Conservation (phyloP, 2,113 vertebrate genomes). For the Hyla sarda region DNA sequence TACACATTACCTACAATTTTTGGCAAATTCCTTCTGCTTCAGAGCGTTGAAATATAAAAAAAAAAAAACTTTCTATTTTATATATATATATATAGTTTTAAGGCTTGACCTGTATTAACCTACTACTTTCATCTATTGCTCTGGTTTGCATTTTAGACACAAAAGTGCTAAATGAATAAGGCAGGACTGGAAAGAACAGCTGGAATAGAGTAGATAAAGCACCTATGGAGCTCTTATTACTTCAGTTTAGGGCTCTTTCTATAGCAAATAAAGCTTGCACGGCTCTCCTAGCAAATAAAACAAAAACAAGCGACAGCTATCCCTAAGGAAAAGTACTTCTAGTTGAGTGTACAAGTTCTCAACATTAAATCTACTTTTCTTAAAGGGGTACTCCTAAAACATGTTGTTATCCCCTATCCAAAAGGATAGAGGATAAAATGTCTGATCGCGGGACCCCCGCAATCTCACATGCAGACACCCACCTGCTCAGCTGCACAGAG, state of each 20-base stretch:
- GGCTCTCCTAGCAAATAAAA: neutral
- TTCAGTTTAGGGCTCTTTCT: neutral
- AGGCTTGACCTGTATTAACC: neutral
- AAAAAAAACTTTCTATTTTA: neutral
- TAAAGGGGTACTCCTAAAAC: too few species aligned
- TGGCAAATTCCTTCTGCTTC: neutral
- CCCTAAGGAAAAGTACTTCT: neutral
- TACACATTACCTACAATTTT: neutral
- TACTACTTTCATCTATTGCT: conserved; percentile 2
- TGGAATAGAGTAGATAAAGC: neutral
- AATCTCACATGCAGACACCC: too few species aligned
- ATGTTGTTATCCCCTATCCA: too few species aligned
- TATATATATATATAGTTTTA: neutral
- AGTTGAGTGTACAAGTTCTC: neutral
- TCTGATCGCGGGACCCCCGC: too few species aligned
- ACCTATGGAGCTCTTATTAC: neutral
- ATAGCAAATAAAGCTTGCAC: neutral
- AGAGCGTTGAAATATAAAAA: neutral
- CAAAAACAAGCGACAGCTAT: neutral
- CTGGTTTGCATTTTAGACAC: conserved; percentile 16
- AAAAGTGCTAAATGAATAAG: conserved; percentile 42
- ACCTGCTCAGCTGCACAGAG: too few species aligned
- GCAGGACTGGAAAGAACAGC: conserved; percentile 11
- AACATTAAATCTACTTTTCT: neutral
- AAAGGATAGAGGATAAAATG: too few species aligned